A percentile compares a stretch with the other conserved stretches of the same genome.
These are phyloP conservation scores for Drosophila phalerata DNA, from an alignment of 2,888 invertebrate genomes.

Conservation along the genomic window DNA sequence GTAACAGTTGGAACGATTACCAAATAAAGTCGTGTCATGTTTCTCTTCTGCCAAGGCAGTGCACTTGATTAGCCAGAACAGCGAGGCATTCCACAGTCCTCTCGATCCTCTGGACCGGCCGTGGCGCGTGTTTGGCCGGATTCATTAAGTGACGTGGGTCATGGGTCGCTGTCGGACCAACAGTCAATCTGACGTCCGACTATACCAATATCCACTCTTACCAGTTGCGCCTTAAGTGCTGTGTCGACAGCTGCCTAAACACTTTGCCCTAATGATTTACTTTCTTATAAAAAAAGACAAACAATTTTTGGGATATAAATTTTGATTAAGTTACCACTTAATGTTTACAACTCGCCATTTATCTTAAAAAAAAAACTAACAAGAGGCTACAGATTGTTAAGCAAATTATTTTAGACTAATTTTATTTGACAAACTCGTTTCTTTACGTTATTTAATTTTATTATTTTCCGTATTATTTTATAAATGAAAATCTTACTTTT, in stretches of 20 bases:
- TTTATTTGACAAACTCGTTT: background rate
- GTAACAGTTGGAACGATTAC: conserved; percentile 44
- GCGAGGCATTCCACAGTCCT: conserved; percentile 31
- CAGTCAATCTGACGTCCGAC: conserved; percentile 19
- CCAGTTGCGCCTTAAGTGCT: conserved; percentile 51
- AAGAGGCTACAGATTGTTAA: background rate
- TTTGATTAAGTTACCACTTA: conserved; percentile 5
- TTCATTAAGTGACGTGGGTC: conserved; percentile 55
- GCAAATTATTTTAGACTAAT: background rate
- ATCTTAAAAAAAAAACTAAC: background rate
- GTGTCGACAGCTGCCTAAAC: conserved; percentile 60
- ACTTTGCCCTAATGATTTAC: conserved; percentile 49
- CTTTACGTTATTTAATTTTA: background rate
- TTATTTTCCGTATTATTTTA: background rate
- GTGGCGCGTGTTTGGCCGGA: conserved; percentile 31
- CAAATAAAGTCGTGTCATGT: conserved; percentile 44
- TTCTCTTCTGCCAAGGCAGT: conserved; percentile 46
- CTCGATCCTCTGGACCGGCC: background rate
- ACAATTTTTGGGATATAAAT: background rate
- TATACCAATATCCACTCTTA: conserved; percentile 31
- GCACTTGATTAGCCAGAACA: conserved; percentile 66
- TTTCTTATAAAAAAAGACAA: conserved; percentile 9
- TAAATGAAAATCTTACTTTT: background rate
- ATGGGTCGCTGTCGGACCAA: conserved; percentile 35
- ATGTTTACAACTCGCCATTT: background rate